Base-by-base conservation (phyloP, 2,888 invertebrate genomes). In the Margaritifera margaritifera region DNA sequence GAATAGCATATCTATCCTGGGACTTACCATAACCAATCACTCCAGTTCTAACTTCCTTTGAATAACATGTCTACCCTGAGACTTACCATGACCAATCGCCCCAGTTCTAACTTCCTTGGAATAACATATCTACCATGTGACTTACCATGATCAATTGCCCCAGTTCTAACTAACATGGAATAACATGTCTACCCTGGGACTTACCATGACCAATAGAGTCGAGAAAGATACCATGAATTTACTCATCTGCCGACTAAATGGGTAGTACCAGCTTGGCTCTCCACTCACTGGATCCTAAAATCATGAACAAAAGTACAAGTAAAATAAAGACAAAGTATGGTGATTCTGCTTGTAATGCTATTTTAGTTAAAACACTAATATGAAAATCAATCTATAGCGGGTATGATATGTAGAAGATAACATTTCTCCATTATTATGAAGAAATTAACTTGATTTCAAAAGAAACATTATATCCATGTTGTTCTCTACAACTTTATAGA, bases 211-310 rank as follows among this genome's bases (percentile, higher is more conserved):
- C 22, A 88, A 64, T 8, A 90, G 78, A 11, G 88, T 81, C 15
- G 85, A 78, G 15, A 78, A 69, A 2, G 90, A 90, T 4, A 84
- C 68, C 6, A 81, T 62, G 66, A 84, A 85, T 66, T 90, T 90
- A 63, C 87, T 64, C 18, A 85, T 69, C 69, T 86, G 84, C 20
- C 83, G 68, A 27, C 75, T 75, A 20, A 86, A 79, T 4, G 91
- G 90, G 64, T 90, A 91, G 59, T 87, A 87, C 86, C 87, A 87
- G 53, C 83, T 82, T n/a, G 81, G 73, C 68, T 90, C 86, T 19
- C 86, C 82, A 20, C 75, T 77, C 11, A 91, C 84, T 2, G 90
- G 88, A 72, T 91, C 89, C 88, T 90, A 74, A 27, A 80, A 72
- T 27, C 62, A 52, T 51, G 6, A 51, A 70, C 22, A 59, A 58